Evolutionary conservation across 2,797 vertebrate species (phyloP).

Genomic region (Chaenodraco wilsoni): DNA sequence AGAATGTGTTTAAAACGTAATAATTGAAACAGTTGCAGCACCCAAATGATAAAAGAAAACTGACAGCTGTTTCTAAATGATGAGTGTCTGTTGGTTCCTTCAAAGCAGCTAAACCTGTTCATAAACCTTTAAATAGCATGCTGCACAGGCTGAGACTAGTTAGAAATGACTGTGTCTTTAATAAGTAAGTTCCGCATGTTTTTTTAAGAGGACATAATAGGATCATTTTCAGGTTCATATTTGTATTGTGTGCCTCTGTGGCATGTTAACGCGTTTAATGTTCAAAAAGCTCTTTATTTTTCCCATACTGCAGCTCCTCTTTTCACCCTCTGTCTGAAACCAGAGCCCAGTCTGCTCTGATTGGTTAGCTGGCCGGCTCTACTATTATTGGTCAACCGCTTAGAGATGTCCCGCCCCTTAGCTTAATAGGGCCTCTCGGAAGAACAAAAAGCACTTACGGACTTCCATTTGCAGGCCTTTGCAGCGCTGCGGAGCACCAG

Average conservation of each 20-base stretch:
- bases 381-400: too few species aligned
- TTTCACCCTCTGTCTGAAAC: too few species aligned
- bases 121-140: background rate
- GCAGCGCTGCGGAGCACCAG: slow-evolving; percentile 77
- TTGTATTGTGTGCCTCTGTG: too few species aligned
- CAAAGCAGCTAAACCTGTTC: slow-evolving; percentile 21
- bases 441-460: slow-evolving; percentile 80
- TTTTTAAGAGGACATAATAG: too few species aligned
- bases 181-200: background rate
- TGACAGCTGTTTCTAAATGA: background rate
- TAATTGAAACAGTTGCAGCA: background rate
- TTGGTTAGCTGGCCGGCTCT: too few species aligned
- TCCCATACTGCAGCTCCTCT: too few species aligned
- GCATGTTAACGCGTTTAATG: too few species aligned
- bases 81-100: background rate
- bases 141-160: background rate
- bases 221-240: too few species aligned
- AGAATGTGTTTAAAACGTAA: fast-evolving
- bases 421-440: too few species aligned
- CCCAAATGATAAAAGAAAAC: background rate
- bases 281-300: too few species aligned
- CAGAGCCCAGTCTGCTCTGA: too few species aligned
- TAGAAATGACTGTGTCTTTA: background rate
- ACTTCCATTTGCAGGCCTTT: slow-evolving; percentile 79
- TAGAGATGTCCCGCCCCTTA: too few species aligned